Evolutionary conservation across 37 sponge, comb jelly and placozoan species (phyloP), one percentile per base, ranked within the genome.

Genomic region (Dysidea cf. avara): DNA sequence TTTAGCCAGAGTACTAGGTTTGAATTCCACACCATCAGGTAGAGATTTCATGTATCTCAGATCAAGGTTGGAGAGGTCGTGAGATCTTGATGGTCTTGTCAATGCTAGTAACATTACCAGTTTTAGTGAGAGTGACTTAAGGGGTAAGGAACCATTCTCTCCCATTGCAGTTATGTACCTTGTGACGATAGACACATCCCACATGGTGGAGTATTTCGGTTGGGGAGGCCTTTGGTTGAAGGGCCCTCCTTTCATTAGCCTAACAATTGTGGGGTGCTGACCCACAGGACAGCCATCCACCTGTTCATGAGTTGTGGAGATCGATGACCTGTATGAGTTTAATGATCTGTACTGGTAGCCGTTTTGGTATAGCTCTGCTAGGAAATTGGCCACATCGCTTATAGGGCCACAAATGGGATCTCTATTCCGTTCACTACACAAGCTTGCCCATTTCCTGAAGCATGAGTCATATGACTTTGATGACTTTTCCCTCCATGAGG

Each of bases 401-500:
- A 67, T 39, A 81, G 70, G 67, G 33, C 63, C 75, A 48, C 62
- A 75, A 75, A 75, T 61, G 56, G 75, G 78, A 77, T 77, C 43
- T 20, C 32, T 65, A 29, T 35, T 29, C 56, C 56, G 56, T 56
- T 36, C 39, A 18, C 21, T 1, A 65, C 66, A 66, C 67, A 66
- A 77, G 39, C 78, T 4, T 55, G 36, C 78, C 63, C 51, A 61
- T 12, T 46, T 48, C 17, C 34, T 9, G 63, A 46, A 62, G 40
- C 31, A 29, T 51, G 50, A 34, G 20, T 43, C 32, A 17, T 75
- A 75, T 26, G 75, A 61, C 43, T 53, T 56, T 12, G 59, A 75
- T 26, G 75, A 61, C 43, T 53, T 56, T 12, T 2, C 25, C 37
- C 75, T 61, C 75, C 75, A 75, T 16, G 75, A 75, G 1, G 52